phyloP scores from a whole-genome alignment of 2,888 invertebrate genomes.

The Amiota minor region DNA sequence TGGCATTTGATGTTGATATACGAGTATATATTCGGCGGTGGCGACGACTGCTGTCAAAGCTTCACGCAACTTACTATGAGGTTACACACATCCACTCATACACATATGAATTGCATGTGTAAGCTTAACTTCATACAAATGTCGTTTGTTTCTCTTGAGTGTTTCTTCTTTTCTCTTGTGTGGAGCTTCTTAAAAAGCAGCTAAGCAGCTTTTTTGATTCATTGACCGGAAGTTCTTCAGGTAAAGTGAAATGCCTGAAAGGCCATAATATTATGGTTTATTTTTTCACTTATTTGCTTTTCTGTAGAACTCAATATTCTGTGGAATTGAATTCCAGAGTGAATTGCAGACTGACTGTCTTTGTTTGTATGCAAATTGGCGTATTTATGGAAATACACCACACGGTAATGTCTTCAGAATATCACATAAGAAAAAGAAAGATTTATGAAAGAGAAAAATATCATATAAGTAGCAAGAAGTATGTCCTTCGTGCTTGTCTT shows the following conservation, averaged over 20 bases:
- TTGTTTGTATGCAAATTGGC: too few species aligned
- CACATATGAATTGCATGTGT: slow-evolving; percentile 21
- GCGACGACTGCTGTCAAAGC: slow-evolving; percentile 42
- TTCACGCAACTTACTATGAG: slow-evolving; percentile 8
- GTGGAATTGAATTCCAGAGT: too few species aligned
- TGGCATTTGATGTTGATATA: slow-evolving; percentile 44
- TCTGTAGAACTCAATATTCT: background rate
- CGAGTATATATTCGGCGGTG: slow-evolving; percentile 25
- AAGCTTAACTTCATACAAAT: slow-evolving; percentile 21
- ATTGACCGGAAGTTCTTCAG: slow-evolving; percentile 57
- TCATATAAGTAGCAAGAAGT: too few species aligned
- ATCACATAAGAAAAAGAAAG: too few species aligned
- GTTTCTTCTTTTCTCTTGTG: slow-evolving; percentile 8
- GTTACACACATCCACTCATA: slow-evolving; percentile 23
- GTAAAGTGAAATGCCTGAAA: slow-evolving; percentile 38
- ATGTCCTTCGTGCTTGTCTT: too few species aligned
- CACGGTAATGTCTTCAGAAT: too few species aligned
- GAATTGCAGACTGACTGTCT: too few species aligned
- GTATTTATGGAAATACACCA: too few species aligned
- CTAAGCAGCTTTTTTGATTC: slow-evolving; percentile 51
- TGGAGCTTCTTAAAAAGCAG: slow-evolving; percentile 43
- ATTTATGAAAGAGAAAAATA: too few species aligned
- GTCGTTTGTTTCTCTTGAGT: slow-evolving; percentile 19
- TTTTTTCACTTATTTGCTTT: background rate
- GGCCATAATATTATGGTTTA: background rate